A percentile compares a stretch with the other conserved stretches of the same genome.
Evolutionary conservation across 92 coral and sea anemone genomes (phyloP).

Genomic region (Umimayanthus kanabou): DNA sequence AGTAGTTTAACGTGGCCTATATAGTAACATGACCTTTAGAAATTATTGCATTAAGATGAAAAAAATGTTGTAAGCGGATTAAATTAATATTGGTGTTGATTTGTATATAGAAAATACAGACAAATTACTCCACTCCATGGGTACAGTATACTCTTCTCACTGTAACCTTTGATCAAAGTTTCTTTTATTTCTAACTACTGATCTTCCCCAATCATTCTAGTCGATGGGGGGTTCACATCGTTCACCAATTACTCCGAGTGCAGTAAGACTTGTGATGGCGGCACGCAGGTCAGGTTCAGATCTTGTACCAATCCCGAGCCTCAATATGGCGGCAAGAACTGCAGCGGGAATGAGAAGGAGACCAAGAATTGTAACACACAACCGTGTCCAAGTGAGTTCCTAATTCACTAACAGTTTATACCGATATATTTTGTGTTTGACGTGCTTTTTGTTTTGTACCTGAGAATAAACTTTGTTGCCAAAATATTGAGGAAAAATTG

Average conservation of each 20-base stretch:
- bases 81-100: too few relatives aligned
- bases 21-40: too few relatives aligned
- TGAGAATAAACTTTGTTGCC: too few relatives aligned
- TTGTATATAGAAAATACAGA: too few relatives aligned
- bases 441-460: too few relatives aligned
- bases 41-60: too few relatives aligned
- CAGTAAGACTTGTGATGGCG: conserved; percentile 92
- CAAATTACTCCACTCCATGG: too few relatives aligned
- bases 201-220: conserved; percentile 42
- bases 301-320: conserved; percentile 93
- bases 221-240: conserved; percentile 89
- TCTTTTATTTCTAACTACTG: background rate
- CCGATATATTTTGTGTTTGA: background rate
- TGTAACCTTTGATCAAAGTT: too few relatives aligned
- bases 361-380: conserved; percentile 77
- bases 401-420: background rate
- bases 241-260: conserved; percentile 85
- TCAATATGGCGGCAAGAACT: conserved; percentile 85
- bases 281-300: conserved; percentile 75
- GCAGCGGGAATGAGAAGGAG: conserved; percentile 80
- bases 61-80: too few relatives aligned
- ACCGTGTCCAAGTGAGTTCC: conserved; percentile 86
- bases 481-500: too few relatives aligned
- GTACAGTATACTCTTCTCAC: too few relatives aligned
- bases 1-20: too few relatives aligned